Evolutionary conservation across 2,888 invertebrate species (phyloP), one percentile per base, ranked within the genome.

Genomic region (Physocephala rufipes): DNA sequence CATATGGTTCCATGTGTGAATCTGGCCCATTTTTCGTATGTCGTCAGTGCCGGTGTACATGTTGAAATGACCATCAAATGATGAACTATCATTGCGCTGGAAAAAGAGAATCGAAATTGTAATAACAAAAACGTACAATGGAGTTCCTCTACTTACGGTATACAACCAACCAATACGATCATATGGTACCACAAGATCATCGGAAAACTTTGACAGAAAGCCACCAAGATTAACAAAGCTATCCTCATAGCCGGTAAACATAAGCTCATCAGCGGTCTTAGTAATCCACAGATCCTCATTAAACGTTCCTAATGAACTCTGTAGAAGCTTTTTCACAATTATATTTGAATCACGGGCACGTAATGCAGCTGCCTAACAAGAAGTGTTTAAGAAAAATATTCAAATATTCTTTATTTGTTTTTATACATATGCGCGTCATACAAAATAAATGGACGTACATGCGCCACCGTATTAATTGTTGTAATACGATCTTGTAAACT

Each of bases 91-190:
- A 81, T 95, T 96, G 79, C 95, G 90, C 93, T 95, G 84, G 13
- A 51, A 16, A n/a, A 28, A 51, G 63, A 24, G n/a, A 36, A 43
- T 24, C 2, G 36, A 43, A 43, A 30, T 59, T 24, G 19, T 1
- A 28, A 21, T 3, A 21, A 28, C 45, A 7, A 26, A 2, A 13
- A 16, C 45, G 55, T n/a, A n/a, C n/a, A n/a, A n/a, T n/a, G n/a
- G n/a, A n/a, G n/a, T n/a, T n/a, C n/a, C 3, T 15, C 90, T 93
- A 91, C 76, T 76, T 84, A 90, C 90, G 82, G 83, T 86, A 79
- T 94, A 95, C 85, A 96, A 94, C 90, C 94, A 93, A 16, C 93
- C 96, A 80, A 96, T 92, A 76, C 89, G 90, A 81, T 95, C 94
- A 73, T 89, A 90, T 0, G 89, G 89, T 0, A 90, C 89, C 0